Percentiles rank a stretch among this genome's conserved stretches.
Conservation (phyloP, 2,797 vertebrate genomes). For the Melanotaenia boesemani region DNA sequence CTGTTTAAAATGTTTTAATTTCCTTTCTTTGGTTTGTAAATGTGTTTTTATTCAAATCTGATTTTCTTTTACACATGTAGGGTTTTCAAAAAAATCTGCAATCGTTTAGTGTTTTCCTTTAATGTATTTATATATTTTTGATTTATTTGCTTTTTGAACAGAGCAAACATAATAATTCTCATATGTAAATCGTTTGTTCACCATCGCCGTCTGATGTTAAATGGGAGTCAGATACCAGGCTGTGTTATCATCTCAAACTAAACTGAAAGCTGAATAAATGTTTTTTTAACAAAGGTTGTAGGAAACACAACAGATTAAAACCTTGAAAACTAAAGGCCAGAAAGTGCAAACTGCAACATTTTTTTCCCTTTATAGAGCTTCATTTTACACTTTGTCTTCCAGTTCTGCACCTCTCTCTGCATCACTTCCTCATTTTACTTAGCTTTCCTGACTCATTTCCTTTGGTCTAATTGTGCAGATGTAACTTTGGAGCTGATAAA, state of each 20-base stretch:
- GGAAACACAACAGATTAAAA: conserved; percentile 47
- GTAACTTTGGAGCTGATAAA: conserved; percentile 53
- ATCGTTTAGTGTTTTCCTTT: background rate
- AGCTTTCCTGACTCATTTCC: conserved; percentile 3
- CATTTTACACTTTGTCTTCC: background rate
- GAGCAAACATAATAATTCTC: too few relatives aligned
- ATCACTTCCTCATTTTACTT: background rate
- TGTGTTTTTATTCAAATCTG: too few relatives aligned
- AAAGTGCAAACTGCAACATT: conserved; percentile 5
- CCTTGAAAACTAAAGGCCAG: conserved; percentile 51
- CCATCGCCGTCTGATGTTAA: background rate
- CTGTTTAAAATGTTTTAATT: too few relatives aligned
- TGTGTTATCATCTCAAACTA: conserved; percentile 23
- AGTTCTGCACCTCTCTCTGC: background rate
- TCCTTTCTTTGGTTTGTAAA: too few relatives aligned
- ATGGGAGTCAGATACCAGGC: conserved; percentile 13
- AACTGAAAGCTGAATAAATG: conserved; percentile 52
- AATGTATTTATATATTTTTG: background rate
- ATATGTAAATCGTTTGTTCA: background rate
- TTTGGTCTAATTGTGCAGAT: conserved; percentile 40
- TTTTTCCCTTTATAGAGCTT: background rate
- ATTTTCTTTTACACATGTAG: too few relatives aligned
- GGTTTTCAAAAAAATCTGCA: too few relatives aligned
- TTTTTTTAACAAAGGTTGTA: conserved; percentile 32
- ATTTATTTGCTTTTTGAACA: background rate